phyloP scores from a whole-genome alignment of 2,113 vertebrate genomes.

The Prietella phreatophila region DNA sequence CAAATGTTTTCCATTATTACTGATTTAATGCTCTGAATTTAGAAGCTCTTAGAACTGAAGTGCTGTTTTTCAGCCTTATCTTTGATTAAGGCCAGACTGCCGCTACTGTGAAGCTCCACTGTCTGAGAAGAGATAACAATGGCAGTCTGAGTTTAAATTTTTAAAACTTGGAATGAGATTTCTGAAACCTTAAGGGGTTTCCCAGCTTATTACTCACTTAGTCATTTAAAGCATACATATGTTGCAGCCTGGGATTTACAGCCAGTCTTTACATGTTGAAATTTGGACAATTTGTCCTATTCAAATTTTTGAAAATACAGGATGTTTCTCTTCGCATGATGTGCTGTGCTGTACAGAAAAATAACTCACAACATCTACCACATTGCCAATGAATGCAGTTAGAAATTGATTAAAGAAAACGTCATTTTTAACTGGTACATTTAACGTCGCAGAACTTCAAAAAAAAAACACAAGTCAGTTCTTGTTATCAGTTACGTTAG shows the following conservation, averaged over 20 bases:
- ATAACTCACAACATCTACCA: neutral
- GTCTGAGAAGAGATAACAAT: conserved; percentile 25
- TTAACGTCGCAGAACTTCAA: neutral
- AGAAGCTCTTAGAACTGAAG: neutral
- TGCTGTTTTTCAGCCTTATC: conserved; percentile 11
- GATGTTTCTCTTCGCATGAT: neutral
- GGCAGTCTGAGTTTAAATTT: neutral
- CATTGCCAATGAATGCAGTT: neutral
- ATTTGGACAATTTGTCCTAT: neutral
- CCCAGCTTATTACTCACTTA: neutral
- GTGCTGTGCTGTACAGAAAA: neutral
- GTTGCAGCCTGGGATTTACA: neutral
- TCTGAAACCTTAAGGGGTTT: neutral
- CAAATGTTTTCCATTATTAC: neutral
- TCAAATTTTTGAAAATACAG: neutral
- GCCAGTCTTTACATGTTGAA: neutral
- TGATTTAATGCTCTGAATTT: neutral
- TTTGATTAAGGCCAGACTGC: conserved; percentile 1
- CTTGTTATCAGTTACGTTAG: neutral
- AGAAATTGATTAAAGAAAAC: neutral
- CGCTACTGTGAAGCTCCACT: conserved; percentile 11
- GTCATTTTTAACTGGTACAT: neutral
- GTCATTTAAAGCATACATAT: neutral
- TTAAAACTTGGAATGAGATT: neutral
- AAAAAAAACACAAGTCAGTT: neutral